phyloP scores from a whole-genome alignment of 2,113 vertebrate genomes.

The Euleptes europaea region DNA sequence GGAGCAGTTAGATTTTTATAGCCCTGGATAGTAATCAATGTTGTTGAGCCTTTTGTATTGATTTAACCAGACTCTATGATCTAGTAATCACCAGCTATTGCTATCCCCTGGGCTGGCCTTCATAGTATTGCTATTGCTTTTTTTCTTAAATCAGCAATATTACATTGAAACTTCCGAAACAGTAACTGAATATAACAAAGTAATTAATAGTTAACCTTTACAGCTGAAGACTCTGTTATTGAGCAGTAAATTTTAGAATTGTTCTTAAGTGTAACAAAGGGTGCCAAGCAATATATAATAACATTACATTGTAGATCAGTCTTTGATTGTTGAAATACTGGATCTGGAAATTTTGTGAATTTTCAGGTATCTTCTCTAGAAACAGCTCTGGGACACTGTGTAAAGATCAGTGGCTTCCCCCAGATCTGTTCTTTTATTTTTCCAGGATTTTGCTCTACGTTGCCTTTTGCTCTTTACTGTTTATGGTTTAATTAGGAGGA shows the following conservation, averaged over 20 bases:
- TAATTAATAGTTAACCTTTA: neutral
- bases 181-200: neutral
- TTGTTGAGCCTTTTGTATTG: slow-evolving; percentile 62
- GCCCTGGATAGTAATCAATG: slow-evolving; percentile 68
- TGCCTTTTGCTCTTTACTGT: too few species aligned
- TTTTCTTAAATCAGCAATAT: slow-evolving; percentile 31
- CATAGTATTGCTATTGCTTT: slow-evolving; percentile 16
- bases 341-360: neutral
- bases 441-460: too few species aligned
- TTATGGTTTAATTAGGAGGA: too few species aligned
- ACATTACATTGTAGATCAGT: neutral
- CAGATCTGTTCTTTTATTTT: too few species aligned
- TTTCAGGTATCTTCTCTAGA: neutral
- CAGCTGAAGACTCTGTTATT: neutral
- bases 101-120: slow-evolving; percentile 29
- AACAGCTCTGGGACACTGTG: neutral
- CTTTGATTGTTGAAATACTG: neutral
- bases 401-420: too few species aligned
- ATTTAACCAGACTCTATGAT: slow-evolving; percentile 70
- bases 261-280: neutral
- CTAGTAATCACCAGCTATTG: slow-evolving; percentile 62
- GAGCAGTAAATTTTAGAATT: neutral
- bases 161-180: neutral
- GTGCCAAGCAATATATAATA: neutral
- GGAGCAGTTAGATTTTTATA: slow-evolving; percentile 75